phyloP scores from a whole-genome alignment of 2,888 invertebrate genomes.

The Junonia oenone region DNA sequence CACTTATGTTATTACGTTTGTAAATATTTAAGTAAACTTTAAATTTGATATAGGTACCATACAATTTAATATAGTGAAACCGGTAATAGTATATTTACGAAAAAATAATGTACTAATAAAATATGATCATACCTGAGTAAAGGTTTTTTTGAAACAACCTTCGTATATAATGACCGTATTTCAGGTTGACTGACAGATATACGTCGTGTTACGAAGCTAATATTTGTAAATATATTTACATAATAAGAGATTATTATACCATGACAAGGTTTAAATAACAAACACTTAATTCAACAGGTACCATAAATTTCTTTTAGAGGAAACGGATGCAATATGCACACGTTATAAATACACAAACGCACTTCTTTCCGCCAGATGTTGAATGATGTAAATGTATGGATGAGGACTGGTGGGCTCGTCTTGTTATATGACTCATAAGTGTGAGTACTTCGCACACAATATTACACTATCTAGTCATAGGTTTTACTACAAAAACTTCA shows the following conservation, averaged over 20 bases:
- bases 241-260: background rate
- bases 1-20: no score
- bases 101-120: no score
- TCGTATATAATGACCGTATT: background rate
- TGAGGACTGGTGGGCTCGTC: slow-evolving; percentile 1
- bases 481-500: background rate
- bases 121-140: no score
- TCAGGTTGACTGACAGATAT: background rate
- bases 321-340: slow-evolving; percentile 22
- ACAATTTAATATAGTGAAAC: no score
- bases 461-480: background rate
- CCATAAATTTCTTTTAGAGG: slow-evolving; percentile 19
- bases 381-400: slow-evolving; percentile 5
- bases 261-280: background rate
- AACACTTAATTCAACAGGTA: background rate
- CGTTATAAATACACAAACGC: slow-evolving; percentile 8
- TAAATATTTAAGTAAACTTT: no score
- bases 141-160: background rate
- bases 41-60: no score
- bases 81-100: no score
- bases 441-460: background rate
- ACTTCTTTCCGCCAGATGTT: slow-evolving; percentile 26
- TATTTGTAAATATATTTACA: background rate
- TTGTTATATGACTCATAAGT: slow-evolving; percentile 2
- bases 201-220: background rate